A percentile compares a stretch with the other conserved stretches of the same genome.
Conservation (phyloP, 2,888 invertebrate species). For the Caenorhabditis doughertyi region DNA sequence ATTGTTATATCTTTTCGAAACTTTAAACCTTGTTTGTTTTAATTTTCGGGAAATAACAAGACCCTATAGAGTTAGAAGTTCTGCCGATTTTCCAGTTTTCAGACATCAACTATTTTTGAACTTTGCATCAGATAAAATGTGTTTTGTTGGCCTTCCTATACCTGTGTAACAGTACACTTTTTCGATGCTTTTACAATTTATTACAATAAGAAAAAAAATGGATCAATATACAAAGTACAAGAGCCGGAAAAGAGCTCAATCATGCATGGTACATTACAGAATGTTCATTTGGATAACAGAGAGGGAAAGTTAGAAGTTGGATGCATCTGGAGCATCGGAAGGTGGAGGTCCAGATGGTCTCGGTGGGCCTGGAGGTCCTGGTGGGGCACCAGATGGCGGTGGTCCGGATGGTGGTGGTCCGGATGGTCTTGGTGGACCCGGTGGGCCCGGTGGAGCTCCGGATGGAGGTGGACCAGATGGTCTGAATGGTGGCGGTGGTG, state of each 20-base stretch:
- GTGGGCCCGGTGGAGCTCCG: background rate
- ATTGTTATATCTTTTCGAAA: too few relatives aligned
- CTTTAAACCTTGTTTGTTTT: too few relatives aligned
- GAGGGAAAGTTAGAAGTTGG: background rate
- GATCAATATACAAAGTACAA: conserved; percentile 30
- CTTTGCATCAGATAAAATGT: too few relatives aligned
- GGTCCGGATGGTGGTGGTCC: conserved; percentile 15
- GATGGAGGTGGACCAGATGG: background rate
- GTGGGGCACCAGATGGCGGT: conserved; percentile 21
- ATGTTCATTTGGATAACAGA: background rate
- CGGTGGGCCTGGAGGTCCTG: conserved; percentile 21
- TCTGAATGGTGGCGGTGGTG: background rate
- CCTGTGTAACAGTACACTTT: too few relatives aligned
- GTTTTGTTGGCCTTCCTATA: too few relatives aligned
- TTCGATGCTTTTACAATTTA: conserved; percentile 23
- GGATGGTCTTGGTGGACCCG: background rate
- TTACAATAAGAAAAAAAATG: background rate
- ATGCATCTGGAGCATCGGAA: background rate
- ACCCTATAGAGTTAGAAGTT: too few relatives aligned
- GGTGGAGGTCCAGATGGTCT: conserved; percentile 5
- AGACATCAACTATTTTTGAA: too few relatives aligned
- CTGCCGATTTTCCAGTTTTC: too few relatives aligned
- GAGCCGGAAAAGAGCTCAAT: conserved; percentile 7
- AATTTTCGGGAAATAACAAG: too few relatives aligned
- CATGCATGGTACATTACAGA: conserved; percentile 20